These are phyloP conservation scores for Cephus rjabovi DNA, from an alignment of 2,888 invertebrate genomes.

Conservation along the genomic window DNA sequence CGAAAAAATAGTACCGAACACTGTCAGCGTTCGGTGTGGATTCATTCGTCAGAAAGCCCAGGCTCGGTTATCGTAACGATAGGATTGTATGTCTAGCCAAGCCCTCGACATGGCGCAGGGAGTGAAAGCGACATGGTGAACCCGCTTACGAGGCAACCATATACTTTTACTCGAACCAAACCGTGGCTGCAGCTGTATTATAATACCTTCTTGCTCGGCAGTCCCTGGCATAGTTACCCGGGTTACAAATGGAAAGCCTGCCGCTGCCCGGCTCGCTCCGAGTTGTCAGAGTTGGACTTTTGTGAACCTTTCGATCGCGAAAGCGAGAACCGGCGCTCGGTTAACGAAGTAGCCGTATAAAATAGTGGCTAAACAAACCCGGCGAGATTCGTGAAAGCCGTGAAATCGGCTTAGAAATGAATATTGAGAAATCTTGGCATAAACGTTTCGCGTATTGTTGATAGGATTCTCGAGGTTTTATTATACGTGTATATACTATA, in stretches of 20 bases:
- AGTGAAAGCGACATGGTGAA: constrained; percentile 60
- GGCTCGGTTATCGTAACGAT: neutral
- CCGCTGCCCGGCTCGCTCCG: neutral
- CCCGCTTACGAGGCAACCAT: constrained; percentile 51
- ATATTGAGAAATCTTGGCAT: neutral
- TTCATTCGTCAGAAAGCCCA: neutral
- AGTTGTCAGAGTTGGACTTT: neutral
- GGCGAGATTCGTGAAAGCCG: neutral
- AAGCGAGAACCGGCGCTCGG: neutral
- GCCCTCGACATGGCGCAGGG: constrained; percentile 34
- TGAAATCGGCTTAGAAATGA: neutral
- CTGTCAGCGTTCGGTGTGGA: neutral
- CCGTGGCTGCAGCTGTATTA: constrained; percentile 35
- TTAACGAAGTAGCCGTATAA: neutral
- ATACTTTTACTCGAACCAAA: constrained; percentile 57
- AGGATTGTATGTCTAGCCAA: neutral
- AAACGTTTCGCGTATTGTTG: neutral
- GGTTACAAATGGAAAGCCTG: constrained; percentile 52
- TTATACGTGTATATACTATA: neutral
- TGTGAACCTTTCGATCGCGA: neutral
- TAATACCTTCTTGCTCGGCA: constrained; percentile 45
- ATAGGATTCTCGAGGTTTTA: neutral
- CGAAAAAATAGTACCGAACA: neutral
- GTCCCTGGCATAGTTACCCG: constrained; percentile 58
- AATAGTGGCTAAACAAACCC: neutral